A percentile compares a stretch with the other conserved stretches of the same genome.
Conservation (phyloP, 2,113 vertebrate species). For the Turnix velox region DNA sequence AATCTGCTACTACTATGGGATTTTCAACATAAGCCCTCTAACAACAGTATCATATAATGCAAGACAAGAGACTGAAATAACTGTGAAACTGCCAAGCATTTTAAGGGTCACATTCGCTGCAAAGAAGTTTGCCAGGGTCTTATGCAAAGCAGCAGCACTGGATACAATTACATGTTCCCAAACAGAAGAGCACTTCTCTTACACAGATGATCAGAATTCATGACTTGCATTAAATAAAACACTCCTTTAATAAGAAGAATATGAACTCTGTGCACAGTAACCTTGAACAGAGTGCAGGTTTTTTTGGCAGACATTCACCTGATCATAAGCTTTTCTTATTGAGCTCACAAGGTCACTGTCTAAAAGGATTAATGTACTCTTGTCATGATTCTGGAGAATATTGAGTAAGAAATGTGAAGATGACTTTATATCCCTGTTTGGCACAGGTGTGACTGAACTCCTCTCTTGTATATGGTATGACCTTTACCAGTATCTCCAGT, state of each 20-base stretch:
- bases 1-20: background rate
- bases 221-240: background rate
- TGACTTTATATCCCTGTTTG: background rate
- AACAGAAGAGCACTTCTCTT: background rate
- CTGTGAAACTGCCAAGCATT: background rate
- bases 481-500: background rate
- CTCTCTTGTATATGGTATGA: background rate
- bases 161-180: background rate
- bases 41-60: background rate
- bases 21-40: background rate
- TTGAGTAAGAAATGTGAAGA: background rate
- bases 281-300: background rate
- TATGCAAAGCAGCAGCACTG: background rate
- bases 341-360: background rate
- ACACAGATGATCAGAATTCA: background rate
- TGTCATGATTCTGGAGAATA: background rate
- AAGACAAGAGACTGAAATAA: background rate
- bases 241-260: background rate
- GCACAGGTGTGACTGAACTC: background rate
- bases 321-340: background rate
- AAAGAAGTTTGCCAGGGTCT: background rate
- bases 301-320: background rate
- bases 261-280: background rate
- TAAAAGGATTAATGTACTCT: background rate
- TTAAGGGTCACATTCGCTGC: background rate